Percentiles rank a stretch among this genome's conserved stretches.
Evolutionary conservation across 2,113 vertebrate species (phyloP).

Genomic region (Collichthys lucidus): DNA sequence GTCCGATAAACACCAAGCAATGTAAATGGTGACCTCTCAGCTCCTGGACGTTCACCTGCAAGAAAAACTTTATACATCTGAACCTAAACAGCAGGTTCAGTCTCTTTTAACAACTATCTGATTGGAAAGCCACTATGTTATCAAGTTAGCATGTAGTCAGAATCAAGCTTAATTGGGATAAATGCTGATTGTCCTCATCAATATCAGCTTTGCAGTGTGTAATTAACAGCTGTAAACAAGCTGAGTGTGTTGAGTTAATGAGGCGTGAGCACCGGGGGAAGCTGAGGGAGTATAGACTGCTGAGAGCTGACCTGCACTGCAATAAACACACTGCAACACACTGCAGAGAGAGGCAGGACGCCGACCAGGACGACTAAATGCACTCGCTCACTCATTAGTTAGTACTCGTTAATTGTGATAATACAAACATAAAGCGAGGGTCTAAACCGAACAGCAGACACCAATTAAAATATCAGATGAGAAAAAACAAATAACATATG

Average conservation of each 20-base stretch:
- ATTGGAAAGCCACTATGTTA: slow-evolving; percentile 30
- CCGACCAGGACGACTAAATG: slow-evolving; percentile 18
- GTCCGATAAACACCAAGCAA: not conserved
- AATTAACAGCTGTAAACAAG: slow-evolving; percentile 79
- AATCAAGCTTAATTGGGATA: slow-evolving; percentile 60
- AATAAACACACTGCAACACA: slow-evolving; percentile 71
- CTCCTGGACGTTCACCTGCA: not conserved
- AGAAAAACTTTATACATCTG: slow-evolving; percentile 12
- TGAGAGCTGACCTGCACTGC: slow-evolving; percentile 72
- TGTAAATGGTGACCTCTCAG: not conserved
- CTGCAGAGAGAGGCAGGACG: slow-evolving; percentile 40
- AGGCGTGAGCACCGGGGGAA: slow-evolving; percentile 70
- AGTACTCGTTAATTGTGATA: not conserved
- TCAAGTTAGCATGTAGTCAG: slow-evolving; percentile 52
- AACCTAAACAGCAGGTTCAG: not conserved
- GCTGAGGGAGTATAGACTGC: slow-evolving; percentile 58
- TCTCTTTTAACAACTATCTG: not conserved
- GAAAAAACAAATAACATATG: not conserved
- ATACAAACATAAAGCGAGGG: not conserved
- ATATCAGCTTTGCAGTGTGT: slow-evolving; percentile 74
- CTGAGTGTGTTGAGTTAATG: slow-evolving; percentile 78
- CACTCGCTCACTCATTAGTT: slow-evolving; percentile 1
- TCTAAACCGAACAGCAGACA: not conserved
- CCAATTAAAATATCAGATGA: not conserved
- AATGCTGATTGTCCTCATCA: slow-evolving; percentile 71